phyloP scores from a whole-genome alignment of 2,888 invertebrate species.

The Erebia palarica region DNA sequence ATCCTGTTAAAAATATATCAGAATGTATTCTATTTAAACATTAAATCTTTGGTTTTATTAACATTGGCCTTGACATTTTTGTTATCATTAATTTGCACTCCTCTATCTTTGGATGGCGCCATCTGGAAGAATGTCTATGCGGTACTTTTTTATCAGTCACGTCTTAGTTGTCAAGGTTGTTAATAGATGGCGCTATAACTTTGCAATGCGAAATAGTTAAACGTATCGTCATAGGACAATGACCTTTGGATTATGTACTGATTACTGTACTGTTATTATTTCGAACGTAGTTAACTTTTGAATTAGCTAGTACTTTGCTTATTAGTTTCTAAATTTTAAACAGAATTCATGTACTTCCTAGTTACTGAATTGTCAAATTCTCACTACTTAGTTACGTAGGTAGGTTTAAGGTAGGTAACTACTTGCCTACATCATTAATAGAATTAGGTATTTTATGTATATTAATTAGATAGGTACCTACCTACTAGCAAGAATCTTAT shows the following conservation, averaged over 20 bases:
- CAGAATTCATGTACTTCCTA: too few relatives aligned
- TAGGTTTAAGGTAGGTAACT: too few relatives aligned
- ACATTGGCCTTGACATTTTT: conserved; percentile 77
- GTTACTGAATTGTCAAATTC: too few relatives aligned
- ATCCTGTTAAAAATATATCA: background rate
- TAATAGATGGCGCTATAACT: conserved; percentile 60
- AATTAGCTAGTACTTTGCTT: background rate
- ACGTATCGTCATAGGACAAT: conserved; percentile 53
- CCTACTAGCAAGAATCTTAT: background rate
- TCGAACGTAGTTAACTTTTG: background rate
- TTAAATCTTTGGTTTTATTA: conserved; percentile 44
- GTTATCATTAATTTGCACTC: conserved; percentile 67
- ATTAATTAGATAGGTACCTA: background rate
- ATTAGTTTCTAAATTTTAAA: too few relatives aligned
- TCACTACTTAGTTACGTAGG: too few relatives aligned
- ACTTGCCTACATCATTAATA: too few relatives aligned
- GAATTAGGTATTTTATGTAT: too few relatives aligned
- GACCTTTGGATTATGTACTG: conserved; percentile 46
- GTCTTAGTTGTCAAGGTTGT: conserved; percentile 22
- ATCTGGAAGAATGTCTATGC: conserved; percentile 44
- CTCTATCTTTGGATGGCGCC: conserved; percentile 49
- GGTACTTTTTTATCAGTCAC: conserved; percentile 25
- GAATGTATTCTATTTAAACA: conserved; percentile 23
- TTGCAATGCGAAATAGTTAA: conserved; percentile 46
- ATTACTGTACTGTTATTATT: background rate